These are phyloP conservation scores for Leptodactylus fuscus DNA, from an alignment of 2,113 vertebrate genomes.

Conservation along the genomic window DNA sequence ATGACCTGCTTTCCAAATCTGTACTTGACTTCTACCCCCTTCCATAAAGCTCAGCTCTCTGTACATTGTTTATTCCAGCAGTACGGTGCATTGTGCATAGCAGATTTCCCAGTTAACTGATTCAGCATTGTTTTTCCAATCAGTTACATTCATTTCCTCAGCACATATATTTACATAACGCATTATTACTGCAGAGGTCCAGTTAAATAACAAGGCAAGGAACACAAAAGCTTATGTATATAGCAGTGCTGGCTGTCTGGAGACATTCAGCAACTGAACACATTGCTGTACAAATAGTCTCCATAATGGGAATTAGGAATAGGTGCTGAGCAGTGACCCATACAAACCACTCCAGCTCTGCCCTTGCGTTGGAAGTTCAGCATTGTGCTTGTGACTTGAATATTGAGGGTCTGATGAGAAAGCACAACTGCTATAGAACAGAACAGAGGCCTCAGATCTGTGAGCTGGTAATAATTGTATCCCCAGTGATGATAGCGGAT, in stretches of 20 bases:
- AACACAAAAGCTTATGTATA: background rate
- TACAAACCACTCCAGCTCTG: constrained; percentile 3
- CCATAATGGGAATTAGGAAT: constrained; percentile 25
- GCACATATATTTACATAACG: background rate
- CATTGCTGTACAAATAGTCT: background rate
- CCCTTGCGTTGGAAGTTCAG: constrained; percentile 35
- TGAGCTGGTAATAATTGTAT: constrained; percentile 51
- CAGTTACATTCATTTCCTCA: background rate
- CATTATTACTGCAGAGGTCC: constrained; percentile 8
- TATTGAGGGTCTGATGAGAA: constrained; percentile 35
- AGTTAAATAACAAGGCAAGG: background rate
- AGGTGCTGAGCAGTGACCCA: constrained; percentile 30
- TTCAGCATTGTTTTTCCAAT: background rate
- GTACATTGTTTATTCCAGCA: background rate
- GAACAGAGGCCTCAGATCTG: constrained; percentile 23
- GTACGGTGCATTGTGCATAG: too few relatives aligned
- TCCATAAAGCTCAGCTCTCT: background rate
- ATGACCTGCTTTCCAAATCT: background rate
- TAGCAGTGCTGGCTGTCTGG: background rate
- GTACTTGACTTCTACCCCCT: background rate
- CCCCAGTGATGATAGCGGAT: constrained; percentile 44
- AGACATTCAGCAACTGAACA: background rate
- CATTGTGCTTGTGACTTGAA: background rate
- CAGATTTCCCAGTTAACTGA: background rate
- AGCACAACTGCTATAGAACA: background rate